Conservation (phyloP, 2,113 vertebrate genomes). For the Gnathonemus echidnorhynchus region DNA sequence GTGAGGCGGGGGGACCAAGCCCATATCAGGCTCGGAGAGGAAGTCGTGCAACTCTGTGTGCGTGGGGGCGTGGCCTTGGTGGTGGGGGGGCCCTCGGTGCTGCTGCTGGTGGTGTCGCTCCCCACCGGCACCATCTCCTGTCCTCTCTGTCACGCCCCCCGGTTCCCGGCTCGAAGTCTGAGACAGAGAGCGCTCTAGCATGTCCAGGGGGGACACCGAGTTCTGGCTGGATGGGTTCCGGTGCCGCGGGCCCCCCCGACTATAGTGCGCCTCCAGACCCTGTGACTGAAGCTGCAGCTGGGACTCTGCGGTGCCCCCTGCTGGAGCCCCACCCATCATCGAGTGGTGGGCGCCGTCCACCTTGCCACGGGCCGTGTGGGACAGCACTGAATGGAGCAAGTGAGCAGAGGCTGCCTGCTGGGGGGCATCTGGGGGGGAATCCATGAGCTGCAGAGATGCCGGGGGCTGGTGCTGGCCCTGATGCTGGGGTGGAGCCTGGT, state of each 20-base stretch:
- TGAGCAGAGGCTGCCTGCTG: conserved; percentile 54
- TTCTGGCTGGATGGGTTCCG: conserved; percentile 56
- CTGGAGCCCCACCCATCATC: conserved; percentile 50
- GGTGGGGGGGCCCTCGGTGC: conserved; percentile 53
- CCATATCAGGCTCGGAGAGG: conserved; percentile 54
- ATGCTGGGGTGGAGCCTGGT: conserved; percentile 55
- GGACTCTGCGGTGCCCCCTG: conserved; percentile 43
- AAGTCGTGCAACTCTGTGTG: conserved; percentile 57
- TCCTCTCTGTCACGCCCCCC: conserved; percentile 43
- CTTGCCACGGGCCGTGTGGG: conserved; percentile 62
- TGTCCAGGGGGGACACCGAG: conserved; percentile 54
- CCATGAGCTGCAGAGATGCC: conserved; percentile 57
- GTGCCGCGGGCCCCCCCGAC: conserved; percentile 54
- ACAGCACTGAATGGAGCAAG: conserved; percentile 74
- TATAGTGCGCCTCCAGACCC: conserved; percentile 64
- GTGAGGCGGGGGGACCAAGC: conserved; percentile 47
- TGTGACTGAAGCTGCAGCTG: conserved; percentile 66
- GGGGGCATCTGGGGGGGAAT: conserved; percentile 55
- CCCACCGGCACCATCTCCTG: conserved; percentile 40
- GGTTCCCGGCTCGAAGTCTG: conserved; percentile 42
- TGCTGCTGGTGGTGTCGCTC: conserved; percentile 44
- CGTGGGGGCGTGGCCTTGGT: conserved; percentile 43
- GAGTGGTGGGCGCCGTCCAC: conserved; percentile 54
- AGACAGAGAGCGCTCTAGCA: conserved; percentile 59
- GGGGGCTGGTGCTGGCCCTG: conserved; percentile 49